Percentiles rank a stretch among this genome's conserved stretches.
phyloP scores from a whole-genome alignment of 2,888 invertebrate species.

The Torymus aiolomorphi region DNA sequence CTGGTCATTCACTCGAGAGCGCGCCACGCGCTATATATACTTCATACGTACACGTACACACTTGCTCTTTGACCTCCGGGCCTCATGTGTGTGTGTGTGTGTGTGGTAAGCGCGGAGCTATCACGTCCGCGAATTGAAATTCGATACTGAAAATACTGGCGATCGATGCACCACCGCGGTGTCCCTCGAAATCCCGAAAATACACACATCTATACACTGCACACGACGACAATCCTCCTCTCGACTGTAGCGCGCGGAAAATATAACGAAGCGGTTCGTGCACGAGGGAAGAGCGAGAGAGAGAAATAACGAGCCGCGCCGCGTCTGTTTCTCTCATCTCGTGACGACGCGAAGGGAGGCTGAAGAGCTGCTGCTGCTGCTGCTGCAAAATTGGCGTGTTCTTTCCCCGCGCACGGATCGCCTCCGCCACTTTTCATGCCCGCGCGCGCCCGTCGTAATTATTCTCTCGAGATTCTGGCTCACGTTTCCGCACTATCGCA shows the following conservation, averaged over 20 bases:
- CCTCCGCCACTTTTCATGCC: slow-evolving; percentile 45
- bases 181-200: too few relatives aligned
- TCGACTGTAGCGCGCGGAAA: too few relatives aligned
- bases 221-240: too few relatives aligned
- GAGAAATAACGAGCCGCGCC: slow-evolving; percentile 38
- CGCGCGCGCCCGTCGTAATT: slow-evolving; percentile 50
- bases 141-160: slow-evolving; percentile 27
- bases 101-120: too few relatives aligned
- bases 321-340: slow-evolving; percentile 33
- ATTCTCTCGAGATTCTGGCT: slow-evolving; percentile 58
- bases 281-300: background rate
- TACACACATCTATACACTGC: too few relatives aligned
- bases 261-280: slow-evolving; percentile 12
- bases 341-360: background rate
- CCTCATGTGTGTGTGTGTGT: too few relatives aligned
- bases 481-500: slow-evolving; percentile 56
- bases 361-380: background rate
- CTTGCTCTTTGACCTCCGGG: too few relatives aligned
- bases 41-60: too few relatives aligned
- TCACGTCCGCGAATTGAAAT: background rate
- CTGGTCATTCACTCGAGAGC: background rate
- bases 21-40: background rate
- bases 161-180: slow-evolving; percentile 6
- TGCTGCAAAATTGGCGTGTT: slow-evolving; percentile 47
- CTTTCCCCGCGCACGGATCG: slow-evolving; percentile 39